phyloP scores from a whole-genome alignment of 1,140 invertebrate genomes.

The Radopholus similis region DNA sequence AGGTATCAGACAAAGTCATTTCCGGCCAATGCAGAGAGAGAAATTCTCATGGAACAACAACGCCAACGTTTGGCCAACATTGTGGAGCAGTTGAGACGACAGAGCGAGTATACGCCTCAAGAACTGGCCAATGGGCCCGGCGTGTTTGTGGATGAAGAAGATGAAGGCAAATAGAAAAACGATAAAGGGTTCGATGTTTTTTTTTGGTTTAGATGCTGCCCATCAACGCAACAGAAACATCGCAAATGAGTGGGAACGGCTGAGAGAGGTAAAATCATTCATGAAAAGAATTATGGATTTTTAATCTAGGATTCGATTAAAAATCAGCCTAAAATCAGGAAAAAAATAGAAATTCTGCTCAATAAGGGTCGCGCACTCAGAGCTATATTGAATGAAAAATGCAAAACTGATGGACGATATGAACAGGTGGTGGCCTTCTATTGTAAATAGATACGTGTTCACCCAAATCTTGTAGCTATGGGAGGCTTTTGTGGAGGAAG shows the following conservation, averaged over 20 bases:
- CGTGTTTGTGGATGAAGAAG: not conserved
- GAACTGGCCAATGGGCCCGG: not conserved
- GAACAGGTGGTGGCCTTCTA: no score
- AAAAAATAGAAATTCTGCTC: not conserved
- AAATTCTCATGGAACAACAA: not conserved
- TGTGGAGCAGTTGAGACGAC: not conserved
- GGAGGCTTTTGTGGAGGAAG: conserved; percentile 13
- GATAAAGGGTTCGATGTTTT: not conserved
- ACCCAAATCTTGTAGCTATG: conserved; percentile 12
- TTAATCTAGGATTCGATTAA: not conserved
- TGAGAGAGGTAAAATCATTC: not conserved
- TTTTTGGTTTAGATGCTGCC: not conserved
- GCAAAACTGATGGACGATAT: conserved; percentile 1
- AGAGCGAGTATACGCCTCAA: not conserved
- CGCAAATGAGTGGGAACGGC: not conserved
- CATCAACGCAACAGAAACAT: not conserved
- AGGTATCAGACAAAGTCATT: conserved; percentile 6
- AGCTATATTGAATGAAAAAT: conserved; percentile 8
- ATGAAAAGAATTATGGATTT: not conserved
- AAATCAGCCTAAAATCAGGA: not conserved
- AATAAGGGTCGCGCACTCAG: not conserved
- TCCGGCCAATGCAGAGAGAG: not conserved
- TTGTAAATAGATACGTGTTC: no score
- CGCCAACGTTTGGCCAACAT: conserved; percentile 8
- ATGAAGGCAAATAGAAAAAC: not conserved